These are phyloP conservation scores for Catharus minimus DNA, from an alignment of 2,113 vertebrate genomes.

Conservation along the genomic window DNA sequence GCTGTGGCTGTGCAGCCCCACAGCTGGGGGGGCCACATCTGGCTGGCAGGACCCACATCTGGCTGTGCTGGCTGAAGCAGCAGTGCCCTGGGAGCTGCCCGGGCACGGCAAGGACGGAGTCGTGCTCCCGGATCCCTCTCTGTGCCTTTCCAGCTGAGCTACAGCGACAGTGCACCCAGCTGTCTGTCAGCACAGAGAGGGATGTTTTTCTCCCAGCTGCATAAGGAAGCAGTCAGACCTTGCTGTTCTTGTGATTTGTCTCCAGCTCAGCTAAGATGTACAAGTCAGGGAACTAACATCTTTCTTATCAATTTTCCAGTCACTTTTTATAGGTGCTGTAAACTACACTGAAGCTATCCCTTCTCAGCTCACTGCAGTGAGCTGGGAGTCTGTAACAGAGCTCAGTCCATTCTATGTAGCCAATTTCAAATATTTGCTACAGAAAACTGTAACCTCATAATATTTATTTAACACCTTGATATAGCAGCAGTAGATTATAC, in stretches of 20 bases:
- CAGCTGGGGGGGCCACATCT: no score
- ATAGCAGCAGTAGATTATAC: neutral
- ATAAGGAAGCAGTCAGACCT: conserved; percentile 27
- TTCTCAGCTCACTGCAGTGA: neutral
- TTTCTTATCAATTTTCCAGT: neutral
- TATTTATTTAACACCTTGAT: neutral
- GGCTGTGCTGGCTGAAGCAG: accelerated
- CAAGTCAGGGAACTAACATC: neutral
- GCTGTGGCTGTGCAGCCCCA: accelerated
- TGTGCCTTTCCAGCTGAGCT: neutral
- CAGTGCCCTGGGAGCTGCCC: neutral
- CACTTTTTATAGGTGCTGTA: neutral
- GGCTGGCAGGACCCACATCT: accelerated
- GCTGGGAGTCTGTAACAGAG: neutral
- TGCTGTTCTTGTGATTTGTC: neutral
- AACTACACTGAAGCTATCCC: neutral
- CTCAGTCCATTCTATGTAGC: neutral
- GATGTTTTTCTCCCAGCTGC: neutral
- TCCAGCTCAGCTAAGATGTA: neutral
- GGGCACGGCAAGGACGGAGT: accelerated
- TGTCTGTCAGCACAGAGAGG: neutral
- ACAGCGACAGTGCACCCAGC: neutral
- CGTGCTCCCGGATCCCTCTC: neutral
- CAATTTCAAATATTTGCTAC: neutral
- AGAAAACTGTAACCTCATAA: neutral